Base-by-base conservation (phyloP, 2,797 vertebrate species). In the Tachyglossus aculeatus region DNA sequence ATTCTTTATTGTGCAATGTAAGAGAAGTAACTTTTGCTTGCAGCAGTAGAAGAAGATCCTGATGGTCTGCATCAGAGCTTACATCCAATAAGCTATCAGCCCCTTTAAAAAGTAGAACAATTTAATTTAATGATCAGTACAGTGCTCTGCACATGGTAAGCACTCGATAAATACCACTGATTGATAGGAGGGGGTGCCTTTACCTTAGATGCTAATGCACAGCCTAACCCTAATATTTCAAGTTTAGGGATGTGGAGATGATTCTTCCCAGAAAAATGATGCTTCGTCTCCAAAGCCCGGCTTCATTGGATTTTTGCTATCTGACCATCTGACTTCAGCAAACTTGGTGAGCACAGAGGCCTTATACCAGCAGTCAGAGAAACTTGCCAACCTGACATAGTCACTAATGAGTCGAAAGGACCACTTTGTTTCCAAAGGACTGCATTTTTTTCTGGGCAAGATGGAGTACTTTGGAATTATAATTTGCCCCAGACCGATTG, bases 1-100 rank as follows among this genome's bases (percentile, higher is more conserved):
- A 91, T 67, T 97, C 95, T 85, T 97, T 97, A 86, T 98, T 98
- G 87, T 97, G 95, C 84, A 96, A 65, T 22, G 95, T 96, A 21
- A 98, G 94, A 74, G 95, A 94, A 31, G 92, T 90, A 61, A 99
- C 94, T 91, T 95, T 96, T 77, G 95, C 93, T 93, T 98, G 96
- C 71, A 99, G 90, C 41, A 94, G 71, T 74, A 90, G 88, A 73
- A 98, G 90, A 34, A 96, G 88, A 63, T 94, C 93, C 70, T 95
- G 93, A 69, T 95, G 94, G 63, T 94, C 94, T 47, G 83, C 85
- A 71, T 93, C 93, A 69, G 91, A 91, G 76, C 88, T 93, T 59
- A 88, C 7, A 74, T 92, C 91, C 80, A 93, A 34, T 50, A 92
- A 86, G 48, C 88, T 91, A 71, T 92, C 92, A 69, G 86, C 87